Evolutionary conservation across 2,113 vertebrate genomes (phyloP), one percentile per base, ranked within the genome.

Genomic region (Entomyzon cyanotis): DNA sequence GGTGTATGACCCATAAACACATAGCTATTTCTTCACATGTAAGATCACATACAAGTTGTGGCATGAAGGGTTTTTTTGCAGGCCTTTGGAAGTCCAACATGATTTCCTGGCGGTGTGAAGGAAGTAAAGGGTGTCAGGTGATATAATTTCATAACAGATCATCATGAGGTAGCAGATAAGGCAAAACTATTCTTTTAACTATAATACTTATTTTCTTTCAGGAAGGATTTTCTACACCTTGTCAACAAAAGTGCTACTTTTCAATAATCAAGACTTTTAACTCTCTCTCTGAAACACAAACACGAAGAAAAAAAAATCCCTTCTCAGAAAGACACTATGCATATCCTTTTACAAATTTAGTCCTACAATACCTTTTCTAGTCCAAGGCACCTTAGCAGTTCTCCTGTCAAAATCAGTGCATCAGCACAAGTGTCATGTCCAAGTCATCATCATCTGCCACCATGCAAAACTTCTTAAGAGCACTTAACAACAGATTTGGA

Each of bases 401-500:
- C 59, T 74, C 47, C 70, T 52, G 10, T 53, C 37, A 92, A 71
- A 74, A 69, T n/a, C 82, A 79, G 71, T 31, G 27, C 53, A 69
- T 44, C 37, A 52, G 37, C 52, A 65, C 37, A 69, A 58, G 28
- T 12, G 33, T 41, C 12, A 44, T 4, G 44, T 33, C n/a, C n/a
- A 87, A 90, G 63, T 64, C 56, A 80, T 31, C 56, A 80, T 31
- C 41, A 42, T 10, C 63, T 42, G 8, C 19, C 64, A 74, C 11
- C 22, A 42, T 2, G 37, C 37, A 67, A 84, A 83, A 83, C 37
- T 86, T 69, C 64, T 65, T 24, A 74, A 65, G 24, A 73, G 44
- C 41, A 46, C 2, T 0, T 4, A 63, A 35, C 20, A 74, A 65
- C 12, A 75, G 28, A 71, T 19, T 47, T 0, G 2, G 33, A 84